Base-by-base conservation (phyloP, 2,888 invertebrate species). In the Cerceris ruficornis region DNA sequence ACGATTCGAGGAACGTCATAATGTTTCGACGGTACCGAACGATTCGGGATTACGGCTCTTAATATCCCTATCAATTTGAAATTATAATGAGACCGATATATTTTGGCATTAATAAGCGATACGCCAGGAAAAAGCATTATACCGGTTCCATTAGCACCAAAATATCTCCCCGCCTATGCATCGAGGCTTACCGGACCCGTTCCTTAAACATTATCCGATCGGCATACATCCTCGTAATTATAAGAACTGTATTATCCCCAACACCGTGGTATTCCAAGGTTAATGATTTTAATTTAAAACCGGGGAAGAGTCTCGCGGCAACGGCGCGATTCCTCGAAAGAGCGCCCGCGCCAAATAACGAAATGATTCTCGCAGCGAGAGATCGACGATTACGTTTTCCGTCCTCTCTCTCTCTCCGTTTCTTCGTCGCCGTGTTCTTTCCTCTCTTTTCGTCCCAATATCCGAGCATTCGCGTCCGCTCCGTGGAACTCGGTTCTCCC, bases 361-460 rank as follows among this genome's bases (percentile, higher is more conserved):
- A 86, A 83, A 83, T 76, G 82, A 86, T 80, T 83, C 81, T 86
- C 86, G 75, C 87, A 84, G 87, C 87, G 84, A 87, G 87, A 86
- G 88, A 86, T 87, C 87, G 64, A 74, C 80, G 81, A 83, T 82
- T 83, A 80, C 82, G 72, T 85, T 85, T n/a, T 80, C 71, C 69
- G 50, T 72, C 66, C 71, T 69, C 62, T 50, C 66, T 64, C 71
- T 49, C 58, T 43, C 46, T 39, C 28, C 28, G 11, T 14, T 7
- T 43, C 59, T 55, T 58, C 54, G 57, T 58, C 60, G 8, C 5
- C 7, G 58, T 57, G 57, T 28, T 50, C 14, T 54, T 64, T 77
- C 49, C 74, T 39, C 49, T 52, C 75, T 70, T 72, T 73, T 74
- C 71, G 71, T 74, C 74, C 65, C 28, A 28, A 28, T 28, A 28